Conservation (phyloP, 1,140 invertebrate species). For the Chrysopa pallens region DNA sequence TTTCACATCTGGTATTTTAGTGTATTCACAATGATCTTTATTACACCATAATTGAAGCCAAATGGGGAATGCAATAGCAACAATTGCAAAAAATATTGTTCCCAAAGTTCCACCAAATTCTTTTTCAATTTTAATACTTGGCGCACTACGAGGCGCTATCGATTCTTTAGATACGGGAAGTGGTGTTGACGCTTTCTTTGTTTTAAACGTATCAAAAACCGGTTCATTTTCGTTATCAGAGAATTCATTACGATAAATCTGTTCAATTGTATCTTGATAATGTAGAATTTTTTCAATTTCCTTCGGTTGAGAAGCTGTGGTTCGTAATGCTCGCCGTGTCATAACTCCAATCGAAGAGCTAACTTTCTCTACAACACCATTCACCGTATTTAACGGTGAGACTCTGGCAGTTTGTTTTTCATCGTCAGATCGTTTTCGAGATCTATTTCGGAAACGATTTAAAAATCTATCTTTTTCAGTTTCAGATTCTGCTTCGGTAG, state of each 20-base stretch:
- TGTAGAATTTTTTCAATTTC: not conserved
- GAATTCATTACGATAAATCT: slow-evolving; percentile 15
- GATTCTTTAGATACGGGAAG: slow-evolving; percentile 8
- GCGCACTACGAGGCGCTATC: slow-evolving; percentile 8
- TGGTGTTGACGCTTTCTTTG: not conserved
- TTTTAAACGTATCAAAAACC: slow-evolving; percentile 5
- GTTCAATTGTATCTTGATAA: not conserved
- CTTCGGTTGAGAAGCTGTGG: not conserved
- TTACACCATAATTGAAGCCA: slow-evolving; percentile 21
- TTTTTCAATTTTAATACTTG: slow-evolving; percentile 1
- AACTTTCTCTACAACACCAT: not conserved
- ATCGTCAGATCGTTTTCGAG: not conserved
- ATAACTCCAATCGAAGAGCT: not conserved
- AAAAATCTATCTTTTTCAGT: not conserved
- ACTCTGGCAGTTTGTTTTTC: not conserved
- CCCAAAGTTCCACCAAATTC: slow-evolving; percentile 22
- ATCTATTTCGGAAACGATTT: not conserved
- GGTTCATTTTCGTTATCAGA: slow-evolving; percentile 23
- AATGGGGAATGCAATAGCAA: slow-evolving; percentile 12
- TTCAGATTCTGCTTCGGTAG: not conserved
- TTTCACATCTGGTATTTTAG: slow-evolving; percentile 12
- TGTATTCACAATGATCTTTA: slow-evolving; percentile 19
- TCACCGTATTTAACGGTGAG: not conserved
- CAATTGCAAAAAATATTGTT: slow-evolving; percentile 12
- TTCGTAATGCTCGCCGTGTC: not conserved